Conservation (phyloP, 2,888 invertebrate genomes). For the Hirtodrosophila duncani region DNA sequence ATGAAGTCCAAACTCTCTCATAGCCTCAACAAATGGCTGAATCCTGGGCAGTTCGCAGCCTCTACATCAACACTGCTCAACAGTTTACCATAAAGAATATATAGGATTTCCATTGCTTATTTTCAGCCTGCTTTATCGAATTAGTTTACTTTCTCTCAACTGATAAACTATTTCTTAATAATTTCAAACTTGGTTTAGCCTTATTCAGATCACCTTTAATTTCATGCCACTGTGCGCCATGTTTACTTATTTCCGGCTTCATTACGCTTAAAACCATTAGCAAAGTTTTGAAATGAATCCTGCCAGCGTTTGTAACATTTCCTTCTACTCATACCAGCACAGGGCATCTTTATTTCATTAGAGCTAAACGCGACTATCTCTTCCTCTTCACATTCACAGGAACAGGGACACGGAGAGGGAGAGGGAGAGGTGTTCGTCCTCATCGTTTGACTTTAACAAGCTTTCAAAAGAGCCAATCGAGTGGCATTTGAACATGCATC, state of each 20-base stretch:
- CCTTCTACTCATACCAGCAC: not conserved
- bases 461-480: conserved; percentile 12
- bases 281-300: conserved; percentile 60
- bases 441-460: conserved; percentile 31
- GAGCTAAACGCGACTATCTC: conserved; percentile 30
- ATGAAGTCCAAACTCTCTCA: no score
- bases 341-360: conserved; percentile 56
- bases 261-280: conserved; percentile 69
- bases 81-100: no score
- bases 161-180: no score
- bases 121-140: no score
- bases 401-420: no score
- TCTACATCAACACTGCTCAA: no score
- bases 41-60: no score
- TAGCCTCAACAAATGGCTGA: no score
- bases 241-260: conserved; percentile 71
- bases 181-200: not conserved
- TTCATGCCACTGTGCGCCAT: conserved; percentile 44
- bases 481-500: conserved; percentile 36
- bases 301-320: conserved; percentile 7
- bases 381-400: no score
- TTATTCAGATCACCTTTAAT: not conserved
- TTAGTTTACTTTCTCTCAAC: no score
- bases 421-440: no score
- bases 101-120: no score